Evolutionary conservation across 2,888 invertebrate species (phyloP).

Genomic region (Zaprionus bogoriensis): DNA sequence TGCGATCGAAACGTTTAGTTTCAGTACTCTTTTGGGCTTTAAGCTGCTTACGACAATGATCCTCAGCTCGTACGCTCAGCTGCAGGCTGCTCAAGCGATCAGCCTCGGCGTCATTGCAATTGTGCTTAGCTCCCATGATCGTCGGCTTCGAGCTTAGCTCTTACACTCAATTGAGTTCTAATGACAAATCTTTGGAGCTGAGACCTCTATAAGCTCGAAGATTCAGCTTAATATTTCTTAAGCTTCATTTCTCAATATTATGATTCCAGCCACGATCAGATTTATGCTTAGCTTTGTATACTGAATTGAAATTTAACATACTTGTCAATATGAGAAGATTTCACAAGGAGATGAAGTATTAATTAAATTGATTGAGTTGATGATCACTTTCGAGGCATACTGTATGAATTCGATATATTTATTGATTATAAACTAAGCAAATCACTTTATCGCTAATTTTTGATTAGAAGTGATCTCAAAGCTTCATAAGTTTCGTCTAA

Average conservation of each 20-base stretch:
- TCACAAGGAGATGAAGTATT: no score
- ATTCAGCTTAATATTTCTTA: background rate
- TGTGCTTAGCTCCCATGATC: slow-evolving; percentile 7
- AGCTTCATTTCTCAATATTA: background rate
- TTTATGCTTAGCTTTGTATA: background rate
- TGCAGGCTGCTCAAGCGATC: background rate
- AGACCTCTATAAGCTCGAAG: background rate
- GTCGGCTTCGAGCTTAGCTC: slow-evolving; percentile 7
- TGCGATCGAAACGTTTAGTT: background rate
- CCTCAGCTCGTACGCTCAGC: background rate
- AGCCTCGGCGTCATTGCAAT: background rate
- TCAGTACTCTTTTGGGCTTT: slow-evolving; percentile 4
- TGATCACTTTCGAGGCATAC: no score
- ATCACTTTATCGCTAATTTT: no score
- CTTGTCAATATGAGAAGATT: no score
- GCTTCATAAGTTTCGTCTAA: no score
- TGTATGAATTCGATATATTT: no score
- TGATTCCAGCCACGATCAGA: background rate
- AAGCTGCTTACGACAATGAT: slow-evolving; percentile 26
- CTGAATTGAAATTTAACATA: background rate
- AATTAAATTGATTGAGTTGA: no score
- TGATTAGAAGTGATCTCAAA: no score
- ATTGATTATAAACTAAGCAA: no score
- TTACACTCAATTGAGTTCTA: slow-evolving; percentile 16
- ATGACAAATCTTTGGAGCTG: background rate